Evolutionary conservation across 2,888 invertebrate genomes (phyloP).

Genomic region (Hololepta plana): DNA sequence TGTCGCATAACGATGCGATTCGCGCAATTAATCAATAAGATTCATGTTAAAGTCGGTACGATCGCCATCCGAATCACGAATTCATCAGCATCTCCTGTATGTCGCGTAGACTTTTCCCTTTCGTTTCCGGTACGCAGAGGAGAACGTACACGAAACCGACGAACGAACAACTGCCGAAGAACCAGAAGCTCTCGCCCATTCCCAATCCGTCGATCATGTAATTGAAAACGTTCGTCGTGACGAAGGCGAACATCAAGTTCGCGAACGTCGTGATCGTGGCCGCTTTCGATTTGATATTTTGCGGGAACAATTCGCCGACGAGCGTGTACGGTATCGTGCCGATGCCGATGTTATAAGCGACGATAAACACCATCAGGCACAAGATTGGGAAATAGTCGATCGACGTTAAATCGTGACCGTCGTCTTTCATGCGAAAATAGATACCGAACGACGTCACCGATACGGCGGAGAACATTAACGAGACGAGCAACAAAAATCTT

Average conservation of each 20-base stretch:
- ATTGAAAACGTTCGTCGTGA: constrained; percentile 55
- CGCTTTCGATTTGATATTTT: constrained; percentile 59
- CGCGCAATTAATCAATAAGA: too few species aligned
- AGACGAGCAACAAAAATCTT: constrained; percentile 47
- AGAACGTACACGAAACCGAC: constrained; percentile 49
- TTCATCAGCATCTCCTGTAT: constrained; percentile 57
- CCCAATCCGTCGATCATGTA: constrained; percentile 39
- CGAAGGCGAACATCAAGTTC: constrained; percentile 59
- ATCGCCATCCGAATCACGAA: too few species aligned
- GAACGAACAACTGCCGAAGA: constrained; percentile 44
- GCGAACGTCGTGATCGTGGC: constrained; percentile 43
- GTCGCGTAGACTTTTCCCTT: constrained; percentile 68
- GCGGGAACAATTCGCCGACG: constrained; percentile 71
- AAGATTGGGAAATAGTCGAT: constrained; percentile 54
- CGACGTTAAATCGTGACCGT: constrained; percentile 27
- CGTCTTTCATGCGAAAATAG: constrained; percentile 49
- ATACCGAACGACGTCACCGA: constrained; percentile 50
- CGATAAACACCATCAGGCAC: constrained; percentile 52
- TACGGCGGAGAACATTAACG: constrained; percentile 42
- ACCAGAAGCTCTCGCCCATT: constrained; percentile 49
- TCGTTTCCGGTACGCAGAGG: constrained; percentile 62
- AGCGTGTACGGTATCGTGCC: constrained; percentile 74
- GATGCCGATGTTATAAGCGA: constrained; percentile 57
- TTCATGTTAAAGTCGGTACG: too few species aligned
- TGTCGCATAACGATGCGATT: too few species aligned